Evolutionary conservation across 2,888 invertebrate genomes (phyloP), one percentile per base, ranked within the genome.

Genomic region (Rhogogaster chlorosoma): DNA sequence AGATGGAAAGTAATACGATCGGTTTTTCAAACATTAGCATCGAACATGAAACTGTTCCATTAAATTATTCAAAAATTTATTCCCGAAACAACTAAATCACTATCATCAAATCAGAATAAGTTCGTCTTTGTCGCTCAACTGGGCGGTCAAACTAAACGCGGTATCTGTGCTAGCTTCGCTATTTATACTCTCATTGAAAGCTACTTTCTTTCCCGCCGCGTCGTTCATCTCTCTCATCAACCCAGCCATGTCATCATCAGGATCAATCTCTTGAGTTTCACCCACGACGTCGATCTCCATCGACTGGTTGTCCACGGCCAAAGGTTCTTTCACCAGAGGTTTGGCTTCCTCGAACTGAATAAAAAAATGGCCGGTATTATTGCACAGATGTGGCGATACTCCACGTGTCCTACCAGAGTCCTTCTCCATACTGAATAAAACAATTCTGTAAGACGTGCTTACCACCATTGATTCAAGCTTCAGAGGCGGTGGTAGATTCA

Each of bases 391-490:
- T 4, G 1, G 18, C 29, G 5, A 26, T 10, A 67, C 10, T 67
- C 18, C 3, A 26, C 53, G 36, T 84, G 42, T 49, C 32, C 61
- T 61, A 22, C 64, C 57, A 10, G 18, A 49, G 49, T 49, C 5
- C 12, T 22, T 49, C 7, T 71, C 45, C 7, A 36, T 29, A 45
- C 18, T 22, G 45, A 12, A 42, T 29, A 18, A 70, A 38, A 75
- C n/a, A 15, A 45, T 42, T 22, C 2, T 18, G 42, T 53, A 0
- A 18, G 15, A 10, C 9, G 9, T 15, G 90, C 90, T 90, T 93
- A 97, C 97, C 95, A 96, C 96, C 89, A 96, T 90, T 61, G 94
- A 95, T n/a, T 95, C 95, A 89, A 97, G 96, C 45, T 95, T 95
- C 78, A 95, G 94, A 89, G 96, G 95, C 0, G 93, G 89, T 0